These are phyloP conservation scores for Macquaria ambigua DNA, from an alignment of 2,113 vertebrate species.

Conservation along the genomic window DNA sequence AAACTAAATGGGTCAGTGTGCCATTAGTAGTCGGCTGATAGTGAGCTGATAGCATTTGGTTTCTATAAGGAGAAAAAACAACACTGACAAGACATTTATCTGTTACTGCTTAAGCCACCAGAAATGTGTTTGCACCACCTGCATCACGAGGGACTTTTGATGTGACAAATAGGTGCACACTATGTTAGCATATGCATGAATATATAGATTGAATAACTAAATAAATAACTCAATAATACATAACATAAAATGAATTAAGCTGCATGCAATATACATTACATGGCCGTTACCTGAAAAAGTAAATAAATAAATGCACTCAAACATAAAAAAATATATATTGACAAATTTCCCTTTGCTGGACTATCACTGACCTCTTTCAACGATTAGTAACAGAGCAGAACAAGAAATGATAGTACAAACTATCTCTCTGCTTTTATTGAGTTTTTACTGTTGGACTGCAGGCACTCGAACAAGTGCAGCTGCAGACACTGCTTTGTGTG, in stretches of 20 bases:
- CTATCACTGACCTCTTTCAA: neutral
- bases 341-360: neutral
- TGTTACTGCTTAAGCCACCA: neutral
- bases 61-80: neutral
- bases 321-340: neutral
- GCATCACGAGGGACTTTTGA: neutral
- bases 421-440: neutral
- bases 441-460: constrained; percentile 23
- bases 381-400: neutral
- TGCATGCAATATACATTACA: neutral
- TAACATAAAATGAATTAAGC: too few relatives aligned
- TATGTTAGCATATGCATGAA: too few relatives aligned
- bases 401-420: neutral
- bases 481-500: constrained; percentile 21
- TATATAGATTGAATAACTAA: too few relatives aligned
- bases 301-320: neutral
- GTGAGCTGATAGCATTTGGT: neutral
- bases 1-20: neutral
- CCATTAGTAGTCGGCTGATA: too few relatives aligned
- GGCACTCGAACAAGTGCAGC: neutral
- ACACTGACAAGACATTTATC: neutral
- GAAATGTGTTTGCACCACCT: neutral
- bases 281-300: neutral
- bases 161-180: neutral
- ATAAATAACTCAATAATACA: too few relatives aligned